Evolutionary conservation across 2,888 invertebrate species (phyloP).

Genomic region (Amorpha juglandis): DNA sequence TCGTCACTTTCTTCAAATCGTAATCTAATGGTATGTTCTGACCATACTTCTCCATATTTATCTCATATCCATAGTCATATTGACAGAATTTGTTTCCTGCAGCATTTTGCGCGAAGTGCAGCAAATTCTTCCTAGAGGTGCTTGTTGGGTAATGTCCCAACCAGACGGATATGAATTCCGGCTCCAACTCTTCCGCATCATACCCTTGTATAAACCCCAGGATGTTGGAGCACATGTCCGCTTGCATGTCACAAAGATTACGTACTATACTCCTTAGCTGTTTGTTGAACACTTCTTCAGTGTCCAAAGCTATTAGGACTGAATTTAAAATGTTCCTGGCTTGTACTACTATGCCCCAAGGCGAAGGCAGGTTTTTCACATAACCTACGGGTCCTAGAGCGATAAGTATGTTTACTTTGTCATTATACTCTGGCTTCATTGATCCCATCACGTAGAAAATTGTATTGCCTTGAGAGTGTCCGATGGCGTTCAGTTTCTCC

Average conservation of each 20-base stretch:
- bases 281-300: conserved; percentile 22
- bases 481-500: conserved; percentile 83
- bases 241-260: conserved; percentile 1
- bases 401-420: conserved; percentile 73
- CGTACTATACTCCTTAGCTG: conserved; percentile 1
- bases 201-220: conserved; percentile 12
- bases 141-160: conserved; percentile 23
- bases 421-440: conserved; percentile 76
- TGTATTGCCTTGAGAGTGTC: conserved; percentile 87
- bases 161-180: conserved; percentile 1
- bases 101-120: conserved; percentile 12
- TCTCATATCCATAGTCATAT: conserved; percentile 7
- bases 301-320: conserved; percentile 14
- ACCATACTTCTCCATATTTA: conserved; percentile 17
- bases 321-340: neutral
- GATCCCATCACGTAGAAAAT: conserved; percentile 77
- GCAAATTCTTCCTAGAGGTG: conserved; percentile 9
- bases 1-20: conserved; percentile 25
- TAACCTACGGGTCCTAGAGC: conserved; percentile 40
- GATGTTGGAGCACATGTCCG: neutral
- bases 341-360: neutral
- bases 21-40: conserved; percentile 20
- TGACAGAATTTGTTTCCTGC: neutral
- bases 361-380: conserved; percentile 9
- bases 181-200: conserved; percentile 15